Conservation (phyloP, 1,140 invertebrate genomes). For the Diprion similis region DNA sequence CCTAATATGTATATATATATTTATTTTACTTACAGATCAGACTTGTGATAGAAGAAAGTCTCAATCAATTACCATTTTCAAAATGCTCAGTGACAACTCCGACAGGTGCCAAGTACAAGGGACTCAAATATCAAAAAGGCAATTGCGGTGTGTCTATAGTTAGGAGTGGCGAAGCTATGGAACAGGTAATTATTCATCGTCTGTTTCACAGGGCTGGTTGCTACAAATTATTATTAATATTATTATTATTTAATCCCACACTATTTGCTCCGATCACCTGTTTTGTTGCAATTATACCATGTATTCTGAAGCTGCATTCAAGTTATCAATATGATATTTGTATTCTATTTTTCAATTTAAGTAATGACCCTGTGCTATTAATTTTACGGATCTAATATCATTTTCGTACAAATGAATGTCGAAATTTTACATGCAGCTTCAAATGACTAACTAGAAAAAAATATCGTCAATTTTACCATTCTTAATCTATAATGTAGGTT, state of each 20-base stretch:
- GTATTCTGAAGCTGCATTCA: no score
- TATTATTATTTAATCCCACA: neutral
- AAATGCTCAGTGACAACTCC: conserved; percentile 91
- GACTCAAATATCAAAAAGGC: conserved; percentile 92
- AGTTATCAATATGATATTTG: no score
- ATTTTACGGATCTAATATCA: neutral
- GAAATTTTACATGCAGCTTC: no score
- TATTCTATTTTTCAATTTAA: no score
- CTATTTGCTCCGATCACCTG: neutral
- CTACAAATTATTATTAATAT: neutral
- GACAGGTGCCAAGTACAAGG: conserved; percentile 88
- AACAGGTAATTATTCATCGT: conserved; percentile 69
- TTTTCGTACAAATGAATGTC: neutral
- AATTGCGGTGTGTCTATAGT: conserved; percentile 99
- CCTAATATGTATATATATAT: neutral
- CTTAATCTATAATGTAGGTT: no score
- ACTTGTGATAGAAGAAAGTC: conserved; percentile 96
- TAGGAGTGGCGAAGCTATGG: conserved; percentile 96
- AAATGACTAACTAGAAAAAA: no score
- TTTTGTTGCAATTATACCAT: no score
- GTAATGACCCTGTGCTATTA: no score
- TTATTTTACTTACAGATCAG: conserved; percentile 72
- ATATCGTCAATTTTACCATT: no score
- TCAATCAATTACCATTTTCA: conserved; percentile 95
- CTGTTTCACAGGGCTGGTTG: no score